These are phyloP conservation scores for Tipula helvola DNA, from an alignment of 2,888 invertebrate genomes.

Conservation along the genomic window DNA sequence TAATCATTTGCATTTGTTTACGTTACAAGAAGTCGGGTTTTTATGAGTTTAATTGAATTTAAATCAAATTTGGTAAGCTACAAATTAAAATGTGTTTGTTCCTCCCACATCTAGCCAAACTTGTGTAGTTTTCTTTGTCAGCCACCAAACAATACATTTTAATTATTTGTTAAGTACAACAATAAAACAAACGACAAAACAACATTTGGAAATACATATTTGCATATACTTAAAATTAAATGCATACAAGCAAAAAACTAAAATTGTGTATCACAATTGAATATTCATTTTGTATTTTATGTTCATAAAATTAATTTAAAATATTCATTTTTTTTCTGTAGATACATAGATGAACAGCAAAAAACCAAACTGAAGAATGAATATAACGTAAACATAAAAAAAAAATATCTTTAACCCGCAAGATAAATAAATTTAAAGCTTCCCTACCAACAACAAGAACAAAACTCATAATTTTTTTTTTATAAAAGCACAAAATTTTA, in stretches of 20 bases:
- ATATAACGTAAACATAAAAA: not conserved
- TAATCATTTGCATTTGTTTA: no score
- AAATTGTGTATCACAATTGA: not conserved
- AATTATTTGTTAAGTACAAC: not conserved
- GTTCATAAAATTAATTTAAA: not conserved
- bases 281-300: not conserved
- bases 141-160: not conserved
- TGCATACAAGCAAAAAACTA: not conserved
- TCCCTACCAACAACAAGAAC: not conserved
- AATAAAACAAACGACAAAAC: not conserved
- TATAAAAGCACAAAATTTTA: not conserved
- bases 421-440: not conserved
- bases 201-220: not conserved
- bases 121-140: not conserved
- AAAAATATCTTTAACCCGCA: slow-evolving; percentile 4
- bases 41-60: no score
- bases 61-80: no score
- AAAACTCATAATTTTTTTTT: not conserved
- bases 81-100: no score
- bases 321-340: not conserved
- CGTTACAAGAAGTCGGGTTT: no score
- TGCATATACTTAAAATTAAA: not conserved
- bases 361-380: not conserved
- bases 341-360: not conserved
- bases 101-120: no score